These are phyloP conservation scores for Ceratosolen fusciceps DNA, from an alignment of 1,140 invertebrate species.

Conservation along the genomic window DNA sequence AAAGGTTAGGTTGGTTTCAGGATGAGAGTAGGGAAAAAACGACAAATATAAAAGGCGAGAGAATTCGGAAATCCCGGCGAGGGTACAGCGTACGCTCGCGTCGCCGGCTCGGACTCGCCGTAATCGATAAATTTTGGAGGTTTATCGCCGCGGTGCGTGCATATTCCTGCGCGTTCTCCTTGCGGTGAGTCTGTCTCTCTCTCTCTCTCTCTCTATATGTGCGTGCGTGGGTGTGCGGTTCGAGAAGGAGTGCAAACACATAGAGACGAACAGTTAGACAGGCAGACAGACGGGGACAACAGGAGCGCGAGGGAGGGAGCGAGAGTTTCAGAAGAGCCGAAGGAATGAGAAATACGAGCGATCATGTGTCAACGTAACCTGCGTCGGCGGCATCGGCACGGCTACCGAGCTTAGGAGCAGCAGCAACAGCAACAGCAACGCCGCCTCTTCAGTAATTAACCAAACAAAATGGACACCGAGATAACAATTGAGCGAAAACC, in stretches of 20 bases:
- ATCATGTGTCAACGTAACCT: conserved; percentile 69
- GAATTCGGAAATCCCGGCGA: conserved; percentile 32
- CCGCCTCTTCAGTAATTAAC: conserved; percentile 47
- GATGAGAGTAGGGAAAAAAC: conserved; percentile 19
- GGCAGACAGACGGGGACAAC: neutral
- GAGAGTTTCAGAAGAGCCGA: conserved; percentile 40
- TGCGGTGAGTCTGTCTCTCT: conserved; percentile 16
- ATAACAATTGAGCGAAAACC: conserved; percentile 41
- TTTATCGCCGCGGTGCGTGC: neutral
- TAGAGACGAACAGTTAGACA: conserved; percentile 43
- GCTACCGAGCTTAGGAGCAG: conserved; percentile 13
- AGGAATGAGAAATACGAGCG: conserved; percentile 47
- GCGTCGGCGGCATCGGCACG: conserved; percentile 57
- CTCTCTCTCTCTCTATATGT: too few species aligned
- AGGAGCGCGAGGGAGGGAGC: conserved; percentile 36
- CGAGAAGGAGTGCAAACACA: too few species aligned
- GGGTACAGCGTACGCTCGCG: neutral
- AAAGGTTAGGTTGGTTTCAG: conserved; percentile 34
- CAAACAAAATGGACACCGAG: conserved; percentile 49
- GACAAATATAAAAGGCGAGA: conserved; percentile 6
- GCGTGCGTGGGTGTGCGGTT: too few species aligned
- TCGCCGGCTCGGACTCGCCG: conserved; percentile 13
- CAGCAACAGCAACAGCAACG: conserved; percentile 35
- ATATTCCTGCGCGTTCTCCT: neutral
- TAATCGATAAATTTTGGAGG: conserved; percentile 36